Conservation (phyloP, 2,113 vertebrate genomes). For the Oplegnathus fasciatus region DNA sequence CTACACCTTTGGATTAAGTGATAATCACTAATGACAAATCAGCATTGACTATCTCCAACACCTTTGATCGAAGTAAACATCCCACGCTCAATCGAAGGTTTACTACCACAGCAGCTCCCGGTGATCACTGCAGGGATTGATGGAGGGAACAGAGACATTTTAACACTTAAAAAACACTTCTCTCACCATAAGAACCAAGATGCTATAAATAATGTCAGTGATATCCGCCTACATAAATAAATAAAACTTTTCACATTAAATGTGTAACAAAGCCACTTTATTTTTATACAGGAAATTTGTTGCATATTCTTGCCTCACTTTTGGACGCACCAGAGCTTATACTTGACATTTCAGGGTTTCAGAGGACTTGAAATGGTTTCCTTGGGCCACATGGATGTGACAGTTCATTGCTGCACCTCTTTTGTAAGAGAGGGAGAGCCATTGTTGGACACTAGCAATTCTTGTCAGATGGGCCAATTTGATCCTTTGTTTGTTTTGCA, state of each 20-base stretch:
- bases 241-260: slow-evolving; percentile 37
- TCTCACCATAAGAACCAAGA: background rate
- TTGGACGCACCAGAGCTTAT: slow-evolving; percentile 10
- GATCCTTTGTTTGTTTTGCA: slow-evolving; percentile 69
- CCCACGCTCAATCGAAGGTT: background rate
- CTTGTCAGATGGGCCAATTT: slow-evolving; percentile 64
- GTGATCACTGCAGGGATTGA: slow-evolving; percentile 8
- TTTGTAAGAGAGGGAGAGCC: slow-evolving; percentile 40
- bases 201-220: slow-evolving; percentile 26
- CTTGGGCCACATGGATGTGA: slow-evolving; percentile 43
- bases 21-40: slow-evolving; percentile 42
- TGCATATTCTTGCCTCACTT: slow-evolving; percentile 58
- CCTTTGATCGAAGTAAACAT: slow-evolving; percentile 26
- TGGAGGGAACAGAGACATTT: background rate
- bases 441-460: slow-evolving; percentile 48
- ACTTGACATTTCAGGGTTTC: slow-evolving; percentile 48
- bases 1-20: slow-evolving; percentile 18
- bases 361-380: slow-evolving; percentile 55
- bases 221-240: slow-evolving; percentile 16
- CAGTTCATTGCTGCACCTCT: slow-evolving; percentile 56
- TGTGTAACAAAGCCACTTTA: slow-evolving; percentile 35
- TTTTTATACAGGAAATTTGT: slow-evolving; percentile 42
- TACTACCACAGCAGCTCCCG: background rate
- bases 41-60: slow-evolving; percentile 30
- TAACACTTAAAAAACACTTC: background rate